A percentile compares a stretch with the other conserved stretches of the same genome.
Evolutionary conservation across 2,888 invertebrate genomes (phyloP).

Genomic region (Brachypterus glaber): DNA sequence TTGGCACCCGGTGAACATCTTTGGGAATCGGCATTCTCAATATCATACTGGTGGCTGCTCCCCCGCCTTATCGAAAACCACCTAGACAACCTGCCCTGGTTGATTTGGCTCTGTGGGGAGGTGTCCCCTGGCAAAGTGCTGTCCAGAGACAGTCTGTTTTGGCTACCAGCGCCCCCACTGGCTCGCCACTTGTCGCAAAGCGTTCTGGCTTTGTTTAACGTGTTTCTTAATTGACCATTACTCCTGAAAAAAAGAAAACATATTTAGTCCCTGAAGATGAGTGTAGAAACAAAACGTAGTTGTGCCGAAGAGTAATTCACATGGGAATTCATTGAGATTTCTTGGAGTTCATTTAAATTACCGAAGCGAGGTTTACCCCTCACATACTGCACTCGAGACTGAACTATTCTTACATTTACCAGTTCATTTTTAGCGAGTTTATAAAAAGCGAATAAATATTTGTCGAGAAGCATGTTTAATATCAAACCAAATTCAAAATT

Average conservation of each 20-base stretch:
- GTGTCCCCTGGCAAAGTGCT: constrained; percentile 31
- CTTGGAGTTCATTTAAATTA: no score
- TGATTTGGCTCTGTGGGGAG: constrained; percentile 31
- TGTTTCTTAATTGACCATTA: constrained; percentile 69
- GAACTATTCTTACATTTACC: no score
- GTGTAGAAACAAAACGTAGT: no score
- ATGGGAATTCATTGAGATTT: no score
- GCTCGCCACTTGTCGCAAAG: constrained; percentile 72
- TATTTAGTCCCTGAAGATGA: no score
- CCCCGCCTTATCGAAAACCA: constrained; percentile 85
- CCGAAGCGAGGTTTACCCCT: no score
- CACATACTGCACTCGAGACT: no score
- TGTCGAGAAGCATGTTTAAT: no score
- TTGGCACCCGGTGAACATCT: constrained; percentile 29
- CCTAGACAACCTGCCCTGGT: constrained; percentile 63
- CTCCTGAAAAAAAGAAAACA: constrained; percentile 40
- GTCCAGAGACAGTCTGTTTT: constrained; percentile 31
- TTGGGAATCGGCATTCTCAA: constrained; percentile 43
- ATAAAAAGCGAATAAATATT: no score
- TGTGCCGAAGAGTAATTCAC: no score
- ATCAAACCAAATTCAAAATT: no score
- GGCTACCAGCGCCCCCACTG: constrained; percentile 35
- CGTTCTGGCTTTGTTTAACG: constrained; percentile 71
- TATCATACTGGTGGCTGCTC: constrained; percentile 74
- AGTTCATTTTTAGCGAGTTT: no score